Conservation (phyloP, 2,888 invertebrate genomes). For the Limnephilus marmoratus region DNA sequence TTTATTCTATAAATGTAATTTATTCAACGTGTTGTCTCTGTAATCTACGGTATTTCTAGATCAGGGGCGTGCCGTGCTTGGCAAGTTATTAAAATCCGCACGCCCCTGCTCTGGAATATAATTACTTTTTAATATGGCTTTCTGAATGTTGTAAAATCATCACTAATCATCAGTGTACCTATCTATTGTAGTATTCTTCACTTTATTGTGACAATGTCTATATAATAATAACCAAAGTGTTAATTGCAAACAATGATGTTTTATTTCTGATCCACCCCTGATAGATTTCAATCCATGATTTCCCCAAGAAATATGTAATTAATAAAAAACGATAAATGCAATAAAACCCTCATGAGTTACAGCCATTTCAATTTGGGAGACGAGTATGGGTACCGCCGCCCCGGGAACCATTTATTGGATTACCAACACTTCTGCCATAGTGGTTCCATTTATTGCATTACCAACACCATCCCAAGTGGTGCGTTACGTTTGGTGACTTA, state of each 20-base stretch:
- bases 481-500: too few relatives aligned
- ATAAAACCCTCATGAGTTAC: too few relatives aligned
- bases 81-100: background rate
- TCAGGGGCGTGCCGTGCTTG: background rate
- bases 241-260: constrained; percentile 52
- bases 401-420: too few relatives aligned
- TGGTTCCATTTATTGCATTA: too few relatives aligned
- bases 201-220: constrained; percentile 58
- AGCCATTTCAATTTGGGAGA: too few relatives aligned
- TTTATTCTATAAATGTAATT: constrained; percentile 44
- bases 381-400: too few relatives aligned
- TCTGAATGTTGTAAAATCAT: constrained; percentile 46
- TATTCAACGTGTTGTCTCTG: constrained; percentile 29
- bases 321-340: too few relatives aligned
- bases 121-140: constrained; percentile 38
- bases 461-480: too few relatives aligned
- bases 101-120: constrained; percentile 10
- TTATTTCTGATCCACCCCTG: constrained; percentile 6
- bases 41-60: background rate
- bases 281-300: background rate
- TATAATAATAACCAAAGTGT: constrained; percentile 64
- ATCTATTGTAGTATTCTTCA: constrained; percentile 55
- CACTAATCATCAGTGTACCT: constrained; percentile 31
- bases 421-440: too few relatives aligned
- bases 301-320: too few relatives aligned